phyloP scores from a whole-genome alignment of 2,888 invertebrate species.

The Esperia sulphurella region DNA sequence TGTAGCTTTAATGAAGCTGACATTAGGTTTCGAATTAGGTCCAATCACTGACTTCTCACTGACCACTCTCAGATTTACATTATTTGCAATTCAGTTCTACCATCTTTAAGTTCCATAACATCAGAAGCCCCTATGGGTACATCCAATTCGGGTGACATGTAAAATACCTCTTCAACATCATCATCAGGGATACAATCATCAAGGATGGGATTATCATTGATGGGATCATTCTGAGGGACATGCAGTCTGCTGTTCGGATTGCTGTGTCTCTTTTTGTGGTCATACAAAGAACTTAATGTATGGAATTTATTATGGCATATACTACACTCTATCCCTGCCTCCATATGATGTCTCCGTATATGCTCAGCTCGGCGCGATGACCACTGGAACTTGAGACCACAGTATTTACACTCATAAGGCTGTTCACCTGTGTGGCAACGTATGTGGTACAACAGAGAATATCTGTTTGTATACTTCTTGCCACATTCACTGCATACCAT shows the following conservation, averaged over 20 bases:
- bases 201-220: too few relatives aligned
- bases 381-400: conserved; percentile 6
- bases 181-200: too few relatives aligned
- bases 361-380: conserved; percentile 8
- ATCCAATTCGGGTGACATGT: background rate
- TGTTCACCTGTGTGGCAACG: conserved; percentile 6
- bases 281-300: conserved; percentile 7
- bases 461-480: conserved; percentile 7
- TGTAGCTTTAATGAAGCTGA: too few relatives aligned
- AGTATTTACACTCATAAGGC: conserved; percentile 8
- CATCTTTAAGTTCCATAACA: background rate
- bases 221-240: background rate
- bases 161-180: too few relatives aligned
- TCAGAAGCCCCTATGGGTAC: background rate
- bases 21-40: too few relatives aligned
- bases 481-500: conserved; percentile 9
- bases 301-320: conserved; percentile 6
- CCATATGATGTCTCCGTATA: conserved; percentile 5
- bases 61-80: too few relatives aligned
- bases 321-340: conserved; percentile 7
- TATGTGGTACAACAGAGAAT: conserved; percentile 10
- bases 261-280: conserved; percentile 10
- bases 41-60: too few relatives aligned
- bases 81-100: too few relatives aligned
- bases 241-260: conserved; percentile 9